Evolutionary conservation across 2,113 vertebrate genomes (phyloP), one percentile per base, ranked within the genome.

Genomic region (Trogon melanurus): DNA sequence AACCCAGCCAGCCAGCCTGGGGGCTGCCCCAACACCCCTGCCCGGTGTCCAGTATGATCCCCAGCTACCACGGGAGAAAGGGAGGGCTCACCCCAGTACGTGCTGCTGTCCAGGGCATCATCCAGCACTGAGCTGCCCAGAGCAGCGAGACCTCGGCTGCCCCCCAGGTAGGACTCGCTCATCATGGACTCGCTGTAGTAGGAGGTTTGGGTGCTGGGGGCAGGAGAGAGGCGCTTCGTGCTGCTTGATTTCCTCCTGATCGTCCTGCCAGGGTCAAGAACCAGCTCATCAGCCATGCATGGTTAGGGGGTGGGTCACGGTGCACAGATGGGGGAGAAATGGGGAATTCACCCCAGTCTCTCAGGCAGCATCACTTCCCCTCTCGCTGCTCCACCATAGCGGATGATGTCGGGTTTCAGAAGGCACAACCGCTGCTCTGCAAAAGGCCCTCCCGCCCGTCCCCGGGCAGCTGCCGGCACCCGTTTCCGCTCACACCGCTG

Each of bases 151-250:
- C 91, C 97, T 21, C 70, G 95, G 65, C 97, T 97, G 70, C 96
- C 97, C 36, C 93, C 97, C 29, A 98, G 79, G 87, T 97, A 98
- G 64, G 98, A 98, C 83, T 98, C 98, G 3, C 94, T 97, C 88
- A 98, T 75, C 93, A 98, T 3, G 1, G 98, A 98, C 95, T 98
- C 98, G 2, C 98, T 98, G 83, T 98, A 98, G 89, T 98, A 98
- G 70, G 98, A 97, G 61, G 98, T 98, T 78, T 98, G 98, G 2
- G 97, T 36, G 29, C 97, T 93, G 5, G 98, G 93, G 41, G 89
- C 74, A 0, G 97, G 97, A 32, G 98, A 98, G 5, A 94, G 85
- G 29, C 92, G 97, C 92, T 98, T 98, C 1, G 69, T 61, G 85
- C 79, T 95, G 79, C 80, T 95, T 0, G 96, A 73, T 76, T 98